These are phyloP conservation scores for Drosophila eugracilis DNA, from an alignment of 1,140 invertebrate genomes.

Conservation along the genomic window DNA sequence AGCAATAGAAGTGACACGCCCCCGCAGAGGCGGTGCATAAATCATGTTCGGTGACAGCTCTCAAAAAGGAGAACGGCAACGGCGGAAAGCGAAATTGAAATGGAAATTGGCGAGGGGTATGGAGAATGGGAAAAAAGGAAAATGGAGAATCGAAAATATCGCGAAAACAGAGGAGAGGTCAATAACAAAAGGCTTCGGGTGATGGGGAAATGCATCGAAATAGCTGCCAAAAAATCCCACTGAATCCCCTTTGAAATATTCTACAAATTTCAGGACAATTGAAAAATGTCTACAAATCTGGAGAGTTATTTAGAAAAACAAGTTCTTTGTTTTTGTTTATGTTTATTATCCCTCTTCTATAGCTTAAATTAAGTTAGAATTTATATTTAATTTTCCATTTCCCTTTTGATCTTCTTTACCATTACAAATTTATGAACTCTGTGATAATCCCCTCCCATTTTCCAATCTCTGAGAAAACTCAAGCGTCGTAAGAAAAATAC, in stretches of 20 bases:
- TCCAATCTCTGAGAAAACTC: neutral
- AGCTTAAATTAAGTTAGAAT: neutral
- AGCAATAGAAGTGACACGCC: conserved; percentile 36
- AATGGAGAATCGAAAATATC: no score
- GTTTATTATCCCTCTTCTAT: no score
- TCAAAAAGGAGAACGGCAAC: conserved; percentile 9
- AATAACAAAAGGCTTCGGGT: neutral
- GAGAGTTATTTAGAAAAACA: no score
- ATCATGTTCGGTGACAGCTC: conserved; percentile 34
- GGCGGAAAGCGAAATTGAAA: conserved; percentile 29
- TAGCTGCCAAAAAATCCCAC: neutral
- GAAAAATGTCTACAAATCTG: no score
- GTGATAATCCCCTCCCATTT: neutral
- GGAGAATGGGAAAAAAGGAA: neutral
- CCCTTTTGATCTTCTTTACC: no score
- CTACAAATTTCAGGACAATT: neutral
- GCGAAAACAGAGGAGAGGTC: conserved; percentile 13
- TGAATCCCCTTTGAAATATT: neutral
- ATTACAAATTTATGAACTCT: no score
- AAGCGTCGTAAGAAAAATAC: neutral
- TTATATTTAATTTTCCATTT: no score
- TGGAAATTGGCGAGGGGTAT: conserved; percentile 19
- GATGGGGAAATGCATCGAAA: neutral
- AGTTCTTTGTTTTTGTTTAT: no score
- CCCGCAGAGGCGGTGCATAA: conserved; percentile 41